Conservation (phyloP, 2,888 invertebrate genomes). For the Drosophila gaucha region DNA sequence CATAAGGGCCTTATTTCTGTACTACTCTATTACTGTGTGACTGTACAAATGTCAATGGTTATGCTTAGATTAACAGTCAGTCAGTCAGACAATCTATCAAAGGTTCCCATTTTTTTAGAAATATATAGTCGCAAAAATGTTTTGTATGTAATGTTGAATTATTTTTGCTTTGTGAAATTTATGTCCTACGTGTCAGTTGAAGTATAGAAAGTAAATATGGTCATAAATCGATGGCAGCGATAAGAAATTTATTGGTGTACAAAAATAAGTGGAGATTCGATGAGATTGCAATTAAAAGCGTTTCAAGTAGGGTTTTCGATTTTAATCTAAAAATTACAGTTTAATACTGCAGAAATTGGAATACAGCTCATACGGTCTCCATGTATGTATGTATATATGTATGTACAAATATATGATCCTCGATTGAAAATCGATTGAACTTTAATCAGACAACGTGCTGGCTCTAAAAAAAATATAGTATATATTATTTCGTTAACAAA, state of each 20-base stretch:
- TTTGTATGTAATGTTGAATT: not conserved
- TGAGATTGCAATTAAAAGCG: slow-evolving; percentile 7
- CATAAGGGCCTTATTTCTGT: not conserved
- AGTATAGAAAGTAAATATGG: not conserved
- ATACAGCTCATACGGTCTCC: too few relatives aligned
- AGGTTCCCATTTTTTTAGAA: not conserved
- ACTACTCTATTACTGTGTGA: not conserved
- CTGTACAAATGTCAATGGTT: not conserved
- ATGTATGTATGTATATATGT: too few relatives aligned
- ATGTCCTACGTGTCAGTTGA: not conserved
- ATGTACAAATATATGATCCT: too few relatives aligned
- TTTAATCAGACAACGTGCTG: not conserved
- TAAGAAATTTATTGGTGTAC: slow-evolving; percentile 1
- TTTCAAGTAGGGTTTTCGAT: slow-evolving; percentile 4
- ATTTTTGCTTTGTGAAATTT: not conserved
- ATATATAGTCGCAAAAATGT: not conserved
- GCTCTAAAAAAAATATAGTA: too few relatives aligned
- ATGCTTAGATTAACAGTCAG: too few relatives aligned
- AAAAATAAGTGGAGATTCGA: slow-evolving; percentile 9
- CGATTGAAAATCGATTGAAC: not conserved
- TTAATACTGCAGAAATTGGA: not conserved
- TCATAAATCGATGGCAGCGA: slow-evolving; percentile 13
- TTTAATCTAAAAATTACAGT: not conserved
- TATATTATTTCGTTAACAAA: too few relatives aligned
- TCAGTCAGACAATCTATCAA: not conserved